A percentile compares a stretch with the other conserved stretches of the same genome.
These are phyloP conservation scores for Eclectus roratus DNA, from an alignment of 2,113 vertebrate species.

Conservation along the genomic window DNA sequence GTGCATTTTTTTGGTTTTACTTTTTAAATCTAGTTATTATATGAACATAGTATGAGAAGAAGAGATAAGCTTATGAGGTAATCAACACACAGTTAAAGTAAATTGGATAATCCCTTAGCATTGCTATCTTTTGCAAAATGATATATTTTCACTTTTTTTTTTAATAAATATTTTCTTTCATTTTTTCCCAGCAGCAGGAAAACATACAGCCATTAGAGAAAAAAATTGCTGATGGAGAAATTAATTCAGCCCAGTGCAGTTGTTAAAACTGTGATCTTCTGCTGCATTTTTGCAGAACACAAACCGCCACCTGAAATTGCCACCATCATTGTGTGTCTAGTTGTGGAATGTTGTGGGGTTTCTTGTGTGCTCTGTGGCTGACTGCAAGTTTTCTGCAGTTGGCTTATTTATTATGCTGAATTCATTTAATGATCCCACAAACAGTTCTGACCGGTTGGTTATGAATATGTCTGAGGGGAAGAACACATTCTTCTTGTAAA, in stretches of 20 bases:
- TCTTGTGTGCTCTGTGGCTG: background rate
- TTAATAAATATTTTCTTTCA: background rate
- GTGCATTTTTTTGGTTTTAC: background rate
- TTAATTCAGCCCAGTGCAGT: background rate
- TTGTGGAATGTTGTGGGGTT: background rate
- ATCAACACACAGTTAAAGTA: background rate
- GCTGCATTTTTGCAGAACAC: background rate
- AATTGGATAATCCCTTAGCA: background rate
- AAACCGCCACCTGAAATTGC: background rate
- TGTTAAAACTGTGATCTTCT: background rate
- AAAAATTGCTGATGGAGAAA: background rate
- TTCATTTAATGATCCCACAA: background rate
- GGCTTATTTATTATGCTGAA: background rate
- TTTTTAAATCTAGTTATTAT: background rate
- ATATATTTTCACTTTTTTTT: background rate
- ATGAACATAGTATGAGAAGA: background rate
- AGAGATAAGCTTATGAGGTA: background rate
- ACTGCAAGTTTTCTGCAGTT: background rate
- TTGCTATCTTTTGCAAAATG: background rate
- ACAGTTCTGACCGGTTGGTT: background rate
- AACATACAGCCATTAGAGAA: background rate
- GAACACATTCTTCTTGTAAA: background rate
- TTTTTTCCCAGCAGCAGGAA: background rate
- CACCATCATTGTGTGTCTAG: background rate
- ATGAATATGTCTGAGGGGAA: background rate